Percentiles rank a stretch among this genome's conserved stretches.
Conservation (phyloP, 2,113 vertebrate genomes). For the Pholis gunnellus region DNA sequence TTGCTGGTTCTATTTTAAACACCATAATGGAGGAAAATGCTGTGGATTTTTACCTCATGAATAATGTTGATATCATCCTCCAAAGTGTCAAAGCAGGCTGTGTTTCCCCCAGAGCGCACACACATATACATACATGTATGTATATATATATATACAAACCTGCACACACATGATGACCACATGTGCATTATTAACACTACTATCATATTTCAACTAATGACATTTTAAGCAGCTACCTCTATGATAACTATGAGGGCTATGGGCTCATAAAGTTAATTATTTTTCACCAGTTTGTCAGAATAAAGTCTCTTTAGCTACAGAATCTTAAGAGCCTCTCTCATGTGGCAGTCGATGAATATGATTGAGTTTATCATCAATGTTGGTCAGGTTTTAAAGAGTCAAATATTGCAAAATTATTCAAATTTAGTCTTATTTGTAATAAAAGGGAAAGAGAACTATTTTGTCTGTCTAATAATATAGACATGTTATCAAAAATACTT, state of each 20-base stretch:
- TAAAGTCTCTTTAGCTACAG: not conserved
- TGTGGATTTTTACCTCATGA: not conserved
- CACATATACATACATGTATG: no score
- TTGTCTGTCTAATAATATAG: not conserved
- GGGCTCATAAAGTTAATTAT: not conserved
- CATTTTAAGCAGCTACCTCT: conserved; percentile 1
- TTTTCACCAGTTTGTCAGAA: conserved; percentile 2
- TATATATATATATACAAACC: no score
- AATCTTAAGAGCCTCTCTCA: not conserved
- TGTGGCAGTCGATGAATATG: not conserved
- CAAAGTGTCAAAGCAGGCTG: not conserved
- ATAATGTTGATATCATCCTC: conserved; percentile 1
- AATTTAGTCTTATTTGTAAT: not conserved
- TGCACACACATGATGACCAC: no score
- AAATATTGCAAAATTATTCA: not conserved
- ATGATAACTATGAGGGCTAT: not conserved
- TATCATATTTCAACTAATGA: conserved; percentile 9
- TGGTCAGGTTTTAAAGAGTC: not conserved
- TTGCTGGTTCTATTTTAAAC: not conserved
- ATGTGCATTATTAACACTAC: not conserved
- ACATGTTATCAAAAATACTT: not conserved
- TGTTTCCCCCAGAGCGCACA: not conserved
- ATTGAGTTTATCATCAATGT: not conserved
- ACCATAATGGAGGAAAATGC: not conserved
- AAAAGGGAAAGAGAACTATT: not conserved